Conservation (phyloP, 2,113 vertebrate species). For the Butastur rufipennis region DNA sequence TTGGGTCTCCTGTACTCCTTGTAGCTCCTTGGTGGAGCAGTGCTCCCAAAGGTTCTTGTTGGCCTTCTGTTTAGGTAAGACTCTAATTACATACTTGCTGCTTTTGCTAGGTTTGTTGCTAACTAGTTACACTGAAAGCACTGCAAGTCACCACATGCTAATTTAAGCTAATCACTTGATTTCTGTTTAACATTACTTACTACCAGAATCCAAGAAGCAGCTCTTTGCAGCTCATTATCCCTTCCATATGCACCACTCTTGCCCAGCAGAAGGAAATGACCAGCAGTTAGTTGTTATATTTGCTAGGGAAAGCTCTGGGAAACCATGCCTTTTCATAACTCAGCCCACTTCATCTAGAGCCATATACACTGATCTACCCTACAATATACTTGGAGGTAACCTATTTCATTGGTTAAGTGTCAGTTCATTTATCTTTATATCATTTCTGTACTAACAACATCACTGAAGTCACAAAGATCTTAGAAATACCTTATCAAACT, state of each 20-base stretch:
- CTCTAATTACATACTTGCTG: background rate
- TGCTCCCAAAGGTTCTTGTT: background rate
- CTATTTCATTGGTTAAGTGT: background rate
- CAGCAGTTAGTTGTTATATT: background rate
- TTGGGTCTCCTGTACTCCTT: background rate
- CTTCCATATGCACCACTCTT: background rate
- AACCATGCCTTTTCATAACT: background rate
- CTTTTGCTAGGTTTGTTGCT: background rate
- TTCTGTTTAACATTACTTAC: background rate
- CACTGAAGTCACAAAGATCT: constrained; percentile 37
- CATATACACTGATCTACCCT: background rate
- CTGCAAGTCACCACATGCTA: background rate
- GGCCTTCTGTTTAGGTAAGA: background rate
- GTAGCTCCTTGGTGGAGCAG: background rate
- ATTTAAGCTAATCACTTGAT: background rate
- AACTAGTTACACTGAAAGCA: background rate
- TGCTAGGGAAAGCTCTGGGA: background rate
- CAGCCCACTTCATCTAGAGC: background rate
- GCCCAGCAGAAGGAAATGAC: background rate
- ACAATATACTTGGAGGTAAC: background rate
- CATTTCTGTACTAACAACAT: constrained; percentile 18
- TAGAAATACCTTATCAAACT: constrained; percentile 47
- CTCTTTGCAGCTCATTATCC: background rate
- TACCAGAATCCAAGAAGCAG: background rate
- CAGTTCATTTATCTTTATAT: constrained; percentile 29